A percentile compares a stretch with the other conserved stretches of the same genome.
These are phyloP conservation scores for Ernsta delagoae DNA, from an alignment of 2,888 invertebrate species.

Conservation along the genomic window DNA sequence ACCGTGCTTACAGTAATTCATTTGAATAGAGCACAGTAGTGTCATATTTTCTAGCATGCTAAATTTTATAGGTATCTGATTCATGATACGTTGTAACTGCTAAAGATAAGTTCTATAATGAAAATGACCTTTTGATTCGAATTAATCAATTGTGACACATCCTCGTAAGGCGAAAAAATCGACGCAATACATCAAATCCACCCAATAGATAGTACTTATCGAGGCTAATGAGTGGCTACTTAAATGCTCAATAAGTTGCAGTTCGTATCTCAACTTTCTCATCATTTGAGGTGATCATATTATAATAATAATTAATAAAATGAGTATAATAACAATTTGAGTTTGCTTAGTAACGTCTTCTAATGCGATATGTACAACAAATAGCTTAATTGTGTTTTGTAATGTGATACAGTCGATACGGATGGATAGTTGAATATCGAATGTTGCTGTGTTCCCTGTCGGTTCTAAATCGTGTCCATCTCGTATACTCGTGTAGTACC, in stretches of 20 bases:
- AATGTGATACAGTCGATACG: constrained; percentile 61
- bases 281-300: no score
- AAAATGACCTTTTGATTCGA: constrained; percentile 15
- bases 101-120: constrained; percentile 3
- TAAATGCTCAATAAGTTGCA: constrained; percentile 32
- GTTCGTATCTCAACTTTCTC: constrained; percentile 31
- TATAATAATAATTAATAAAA: no score
- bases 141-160: constrained; percentile 27
- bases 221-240: constrained; percentile 25
- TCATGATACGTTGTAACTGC: no score
- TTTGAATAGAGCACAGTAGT: no score
- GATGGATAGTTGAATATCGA: constrained; percentile 47
- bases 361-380: constrained; percentile 41
- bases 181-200: constrained; percentile 33
- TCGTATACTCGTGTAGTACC: constrained; percentile 53
- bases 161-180: constrained; percentile 19
- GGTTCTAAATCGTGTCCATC: constrained; percentile 50
- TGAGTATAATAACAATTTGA: not conserved
- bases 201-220: constrained; percentile 27
- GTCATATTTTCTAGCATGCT: no score
- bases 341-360: constrained; percentile 1
- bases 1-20: no score
- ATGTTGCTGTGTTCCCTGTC: constrained; percentile 44
- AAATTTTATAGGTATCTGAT: no score
- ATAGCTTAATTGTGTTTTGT: constrained; percentile 58